Percentiles rank a stretch among this genome's conserved stretches.
Conservation (phyloP, 2,797 vertebrate species). For the Hephaestus fuliginosus region DNA sequence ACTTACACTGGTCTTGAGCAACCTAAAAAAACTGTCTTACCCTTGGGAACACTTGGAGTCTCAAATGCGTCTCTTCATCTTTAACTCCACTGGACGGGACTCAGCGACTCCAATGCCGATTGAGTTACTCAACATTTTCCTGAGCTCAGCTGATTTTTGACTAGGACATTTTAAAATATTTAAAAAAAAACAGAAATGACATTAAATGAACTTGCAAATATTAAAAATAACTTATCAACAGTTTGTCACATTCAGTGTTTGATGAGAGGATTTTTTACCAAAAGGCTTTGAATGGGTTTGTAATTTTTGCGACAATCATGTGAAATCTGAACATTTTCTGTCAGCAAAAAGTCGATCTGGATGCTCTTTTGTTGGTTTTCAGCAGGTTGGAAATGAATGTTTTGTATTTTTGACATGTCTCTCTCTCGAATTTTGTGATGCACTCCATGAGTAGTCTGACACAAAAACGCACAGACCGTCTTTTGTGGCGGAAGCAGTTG, state of each 20-base stretch:
- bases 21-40: slow-evolving; percentile 36
- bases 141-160: slow-evolving; percentile 57
- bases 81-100: slow-evolving; percentile 63
- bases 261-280: slow-evolving; percentile 68
- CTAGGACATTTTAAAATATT: slow-evolving; percentile 17
- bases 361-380: slow-evolving; percentile 44
- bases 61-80: slow-evolving; percentile 40
- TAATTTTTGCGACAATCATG: slow-evolving; percentile 80
- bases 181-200: slow-evolving; percentile 24
- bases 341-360: slow-evolving; percentile 34
- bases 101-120: slow-evolving; percentile 25
- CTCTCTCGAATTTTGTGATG: slow-evolving; percentile 27
- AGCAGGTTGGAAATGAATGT: slow-evolving; percentile 63
- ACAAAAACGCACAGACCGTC: slow-evolving; percentile 11
- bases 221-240: slow-evolving; percentile 53
- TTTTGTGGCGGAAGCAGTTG: slow-evolving; percentile 19
- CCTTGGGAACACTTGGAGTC: slow-evolving; percentile 27
- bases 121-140: slow-evolving; percentile 40
- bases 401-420: slow-evolving; percentile 61
- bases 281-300: slow-evolving; percentile 66
- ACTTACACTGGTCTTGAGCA: slow-evolving; percentile 38
- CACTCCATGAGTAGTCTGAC: slow-evolving; percentile 40
- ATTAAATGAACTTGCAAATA: slow-evolving; percentile 46
- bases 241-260: slow-evolving; percentile 65
- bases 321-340: slow-evolving; percentile 64